Evolutionary conservation across 2,888 invertebrate species (phyloP), one percentile per base, ranked within the genome.

Genomic region (Heterodera filipjevi): DNA sequence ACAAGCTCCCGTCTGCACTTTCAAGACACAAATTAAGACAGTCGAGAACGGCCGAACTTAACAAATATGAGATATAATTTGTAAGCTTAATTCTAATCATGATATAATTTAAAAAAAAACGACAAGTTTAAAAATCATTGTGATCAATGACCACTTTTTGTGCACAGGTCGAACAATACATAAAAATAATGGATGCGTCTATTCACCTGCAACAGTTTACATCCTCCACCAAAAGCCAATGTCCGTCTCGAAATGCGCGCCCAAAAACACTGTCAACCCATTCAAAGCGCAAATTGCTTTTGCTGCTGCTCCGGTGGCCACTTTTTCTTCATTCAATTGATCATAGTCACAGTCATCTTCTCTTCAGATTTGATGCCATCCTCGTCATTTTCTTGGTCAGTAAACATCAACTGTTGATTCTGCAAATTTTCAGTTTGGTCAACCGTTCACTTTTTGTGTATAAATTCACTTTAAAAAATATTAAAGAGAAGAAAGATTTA

Each of bases 1-100:
- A 93, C 93, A 8, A 99, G 91, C 1, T 93, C 93, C 99, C 99
- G 84, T 93, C 93, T 2, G 19, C 44, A 0, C 95, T 95, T 91
- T 99, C 99, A 86, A 99, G 92, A 14, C 99, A 92, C 0, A 94
- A 94, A 91, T 99, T 99, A 27, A 99, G 91, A 83, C 99, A 93
- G 90, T 99, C 99, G 85, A 99, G 91, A 16, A 99, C 96, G 14
- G 99, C 97, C 0, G 98, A 93, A 84, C 96, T 92, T 85, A 72
- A 87, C 19, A 39, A 68, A 71, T 14, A n/a, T n/a, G n/a, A n/a
- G n/a, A n/a, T n/a, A n/a, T n/a, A n/a, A n/a, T 27, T 27, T 16
- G 5, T n/a, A n/a, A n/a, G n/a, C n/a, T n/a, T n/a, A n/a, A n/a
- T n/a, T n/a, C n/a, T n/a, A n/a, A n/a, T n/a, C n/a, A n/a, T n/a